phyloP scores from a whole-genome alignment of 1,140 invertebrate species.

The Alviniconcha marisindica region DNA sequence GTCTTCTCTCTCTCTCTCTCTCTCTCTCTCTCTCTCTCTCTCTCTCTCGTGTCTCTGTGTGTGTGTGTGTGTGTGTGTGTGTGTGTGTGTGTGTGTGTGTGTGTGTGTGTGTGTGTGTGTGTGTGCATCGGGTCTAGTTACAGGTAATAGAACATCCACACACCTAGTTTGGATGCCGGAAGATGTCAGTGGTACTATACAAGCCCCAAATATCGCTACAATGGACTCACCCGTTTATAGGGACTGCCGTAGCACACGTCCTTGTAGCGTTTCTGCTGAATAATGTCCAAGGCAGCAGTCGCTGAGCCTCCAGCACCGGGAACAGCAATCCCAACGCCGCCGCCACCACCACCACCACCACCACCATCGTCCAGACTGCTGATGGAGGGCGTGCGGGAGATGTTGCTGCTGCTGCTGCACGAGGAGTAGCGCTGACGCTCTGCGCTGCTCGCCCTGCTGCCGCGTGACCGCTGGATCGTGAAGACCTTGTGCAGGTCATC shows the following conservation, averaged over 20 bases:
- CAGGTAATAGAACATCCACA: no score
- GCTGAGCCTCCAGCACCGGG: conserved; percentile 36
- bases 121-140: no score
- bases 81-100: no score
- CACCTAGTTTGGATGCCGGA: no score
- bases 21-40: no score
- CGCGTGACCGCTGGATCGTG: conserved; percentile 77
- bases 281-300: neutral
- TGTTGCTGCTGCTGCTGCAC: conserved; percentile 44
- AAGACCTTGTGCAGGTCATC: conserved; percentile 88
- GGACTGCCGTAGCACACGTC: conserved; percentile 69
- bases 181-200: no score
- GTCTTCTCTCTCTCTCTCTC: no score
- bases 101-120: no score
- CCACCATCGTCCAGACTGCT: conserved; percentile 53
- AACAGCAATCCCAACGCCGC: neutral
- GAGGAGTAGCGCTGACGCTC: conserved; percentile 39
- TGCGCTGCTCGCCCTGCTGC: conserved; percentile 34
- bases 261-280: conserved; percentile 48
- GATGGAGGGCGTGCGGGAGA: conserved; percentile 47
- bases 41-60: no score
- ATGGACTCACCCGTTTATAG: conserved; percentile 60
- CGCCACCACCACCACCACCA: conserved; percentile 29
- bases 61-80: no score
- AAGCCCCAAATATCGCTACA: no score